A percentile compares a stretch with the other conserved stretches of the same genome.
Evolutionary conservation across 2,797 vertebrate species (phyloP).

Genomic region (Rhynchonycteris naso): DNA sequence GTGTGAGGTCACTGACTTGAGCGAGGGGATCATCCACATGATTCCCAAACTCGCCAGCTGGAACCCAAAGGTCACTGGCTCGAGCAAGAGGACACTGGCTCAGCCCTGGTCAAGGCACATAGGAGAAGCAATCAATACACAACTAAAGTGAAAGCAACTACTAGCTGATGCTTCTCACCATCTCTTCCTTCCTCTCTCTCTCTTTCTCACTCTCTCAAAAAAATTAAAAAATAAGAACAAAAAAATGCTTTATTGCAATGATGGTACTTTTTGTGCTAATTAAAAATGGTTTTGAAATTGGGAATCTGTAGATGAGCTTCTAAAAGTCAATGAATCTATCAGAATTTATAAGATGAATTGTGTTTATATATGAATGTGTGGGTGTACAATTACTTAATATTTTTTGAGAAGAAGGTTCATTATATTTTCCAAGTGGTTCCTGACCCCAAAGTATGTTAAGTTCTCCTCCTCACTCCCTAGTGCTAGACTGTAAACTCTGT

Average conservation of each 20-base stretch:
- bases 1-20: no score
- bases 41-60: no score
- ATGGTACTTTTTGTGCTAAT: background rate
- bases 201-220: no score
- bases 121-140: no score
- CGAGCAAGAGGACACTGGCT: no score
- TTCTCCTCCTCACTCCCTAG: background rate
- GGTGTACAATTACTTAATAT: background rate
- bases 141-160: no score
- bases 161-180: no score
- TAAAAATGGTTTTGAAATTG: background rate
- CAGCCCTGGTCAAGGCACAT: no score
- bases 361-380: background rate
- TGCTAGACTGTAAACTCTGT: background rate
- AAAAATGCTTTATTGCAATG: background rate
- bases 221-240: no score
- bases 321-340: background rate
- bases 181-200: no score
- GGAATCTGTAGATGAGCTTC: background rate
- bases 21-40: no score
- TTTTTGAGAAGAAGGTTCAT: background rate
- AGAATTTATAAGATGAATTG: background rate
- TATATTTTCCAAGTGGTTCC: background rate
- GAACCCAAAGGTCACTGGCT: no score
- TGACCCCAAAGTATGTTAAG: background rate